phyloP scores from a whole-genome alignment of 2,888 invertebrate genomes.

The Meteorus colon region DNA sequence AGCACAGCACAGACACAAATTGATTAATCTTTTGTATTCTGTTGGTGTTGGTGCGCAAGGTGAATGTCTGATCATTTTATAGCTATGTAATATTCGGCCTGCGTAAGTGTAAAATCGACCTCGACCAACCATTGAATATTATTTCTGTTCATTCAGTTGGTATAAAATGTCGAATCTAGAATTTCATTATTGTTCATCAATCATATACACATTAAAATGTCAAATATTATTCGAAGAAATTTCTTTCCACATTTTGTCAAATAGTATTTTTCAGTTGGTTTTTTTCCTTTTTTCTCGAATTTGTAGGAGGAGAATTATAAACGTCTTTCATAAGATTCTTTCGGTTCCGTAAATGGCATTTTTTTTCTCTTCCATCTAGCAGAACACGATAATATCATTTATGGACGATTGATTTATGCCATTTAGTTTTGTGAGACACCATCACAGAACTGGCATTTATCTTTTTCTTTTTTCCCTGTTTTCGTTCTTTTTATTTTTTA shows the following conservation, averaged over 20 bases:
- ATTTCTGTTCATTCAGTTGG: conserved; percentile 1
- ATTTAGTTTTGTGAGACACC: neutral
- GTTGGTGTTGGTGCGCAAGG: conserved; percentile 36
- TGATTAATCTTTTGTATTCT: conserved; percentile 33
- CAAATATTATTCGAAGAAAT: neutral
- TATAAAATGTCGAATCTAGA: neutral
- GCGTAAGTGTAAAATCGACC: conserved; percentile 15
- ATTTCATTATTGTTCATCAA: neutral
- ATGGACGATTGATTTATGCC: conserved; percentile 3
- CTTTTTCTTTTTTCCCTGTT: neutral
- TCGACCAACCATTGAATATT: neutral
- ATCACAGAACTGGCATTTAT: conserved; percentile 1
- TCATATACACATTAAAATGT: neutral
- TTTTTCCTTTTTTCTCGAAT: neutral
- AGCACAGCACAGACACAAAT: conserved; percentile 21
- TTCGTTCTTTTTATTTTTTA: neutral
- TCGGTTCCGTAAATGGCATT: neutral
- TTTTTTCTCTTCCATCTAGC: neutral
- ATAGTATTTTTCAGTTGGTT: neutral
- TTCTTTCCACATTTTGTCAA: neutral
- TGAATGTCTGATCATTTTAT: conserved; percentile 37
- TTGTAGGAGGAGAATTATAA: neutral
- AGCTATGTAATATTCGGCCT: conserved; percentile 8
- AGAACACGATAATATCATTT: neutral
- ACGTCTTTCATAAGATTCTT: neutral